Evolutionary conservation across 2,113 vertebrate genomes (phyloP).

Genomic region (Heptranchias perlo): DNA sequence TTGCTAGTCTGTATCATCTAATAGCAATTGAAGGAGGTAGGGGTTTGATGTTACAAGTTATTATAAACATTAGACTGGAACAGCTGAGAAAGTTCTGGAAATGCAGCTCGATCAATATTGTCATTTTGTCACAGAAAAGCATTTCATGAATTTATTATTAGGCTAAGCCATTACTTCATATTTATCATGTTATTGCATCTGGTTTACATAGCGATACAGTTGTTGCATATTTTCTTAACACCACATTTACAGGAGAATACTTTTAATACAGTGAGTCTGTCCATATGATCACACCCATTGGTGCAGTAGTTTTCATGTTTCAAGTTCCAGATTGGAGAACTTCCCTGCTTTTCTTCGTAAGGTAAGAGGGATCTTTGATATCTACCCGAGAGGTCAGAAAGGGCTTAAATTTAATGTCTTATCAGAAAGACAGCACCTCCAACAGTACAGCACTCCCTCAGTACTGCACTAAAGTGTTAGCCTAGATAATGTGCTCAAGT

Average conservation of each 20-base stretch:
- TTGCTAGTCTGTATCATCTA: slow-evolving; percentile 3
- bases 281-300: too few relatives aligned
- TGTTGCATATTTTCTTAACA: neutral
- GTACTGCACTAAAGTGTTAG: too few relatives aligned
- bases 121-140: neutral
- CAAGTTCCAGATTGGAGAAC: too few relatives aligned
- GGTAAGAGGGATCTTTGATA: too few relatives aligned
- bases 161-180: neutral
- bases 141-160: slow-evolving; percentile 20
- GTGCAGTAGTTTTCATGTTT: too few relatives aligned
- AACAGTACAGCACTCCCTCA: too few relatives aligned
- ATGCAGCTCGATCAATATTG: slow-evolving; percentile 29
- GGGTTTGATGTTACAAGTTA: slow-evolving; percentile 14
- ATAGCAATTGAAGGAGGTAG: neutral
- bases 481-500: too few relatives aligned
- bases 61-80: slow-evolving; percentile 19
- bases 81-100: slow-evolving; percentile 20
- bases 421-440: too few relatives aligned
- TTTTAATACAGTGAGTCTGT: neutral
- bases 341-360: too few relatives aligned
- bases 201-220: neutral
- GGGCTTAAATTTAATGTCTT: too few relatives aligned
- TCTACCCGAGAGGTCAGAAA: too few relatives aligned
- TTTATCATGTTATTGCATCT: neutral
- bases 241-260: neutral